Conservation (phyloP, 2,888 invertebrate species). For the Atethmia centrago region DNA sequence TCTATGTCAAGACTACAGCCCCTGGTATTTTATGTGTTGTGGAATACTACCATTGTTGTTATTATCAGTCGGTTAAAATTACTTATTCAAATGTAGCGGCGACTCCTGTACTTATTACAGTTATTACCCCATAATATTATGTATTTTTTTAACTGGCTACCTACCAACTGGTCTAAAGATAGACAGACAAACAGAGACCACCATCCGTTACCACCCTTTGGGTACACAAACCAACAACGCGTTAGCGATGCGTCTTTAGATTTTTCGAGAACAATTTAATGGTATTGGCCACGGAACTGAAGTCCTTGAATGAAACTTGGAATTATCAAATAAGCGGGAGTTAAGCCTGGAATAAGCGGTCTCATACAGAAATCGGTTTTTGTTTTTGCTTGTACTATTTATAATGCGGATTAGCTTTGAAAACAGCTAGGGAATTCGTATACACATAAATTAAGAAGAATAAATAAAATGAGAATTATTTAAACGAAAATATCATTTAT, state of each 20-base stretch:
- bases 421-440: background rate
- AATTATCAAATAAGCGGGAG: background rate
- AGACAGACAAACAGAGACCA: background rate
- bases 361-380: background rate
- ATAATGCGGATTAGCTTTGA: background rate
- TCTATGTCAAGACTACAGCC: no score
- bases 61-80: no score
- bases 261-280: background rate
- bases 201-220: background rate
- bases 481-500: slow-evolving; percentile 91
- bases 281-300: background rate
- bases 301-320: background rate
- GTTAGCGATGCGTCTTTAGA: background rate
- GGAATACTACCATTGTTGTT: no score
- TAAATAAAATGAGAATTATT: slow-evolving; percentile 81
- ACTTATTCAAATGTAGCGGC: background rate
- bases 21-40: no score
- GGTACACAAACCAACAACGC: background rate
- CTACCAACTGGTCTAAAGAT: background rate
- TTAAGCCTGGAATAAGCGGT: no score
- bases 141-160: background rate
- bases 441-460: background rate
- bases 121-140: no score
- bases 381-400: background rate
- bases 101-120: no score